phyloP scores from a whole-genome alignment of 1,140 invertebrate genomes.

The Aphelinus certus region DNA sequence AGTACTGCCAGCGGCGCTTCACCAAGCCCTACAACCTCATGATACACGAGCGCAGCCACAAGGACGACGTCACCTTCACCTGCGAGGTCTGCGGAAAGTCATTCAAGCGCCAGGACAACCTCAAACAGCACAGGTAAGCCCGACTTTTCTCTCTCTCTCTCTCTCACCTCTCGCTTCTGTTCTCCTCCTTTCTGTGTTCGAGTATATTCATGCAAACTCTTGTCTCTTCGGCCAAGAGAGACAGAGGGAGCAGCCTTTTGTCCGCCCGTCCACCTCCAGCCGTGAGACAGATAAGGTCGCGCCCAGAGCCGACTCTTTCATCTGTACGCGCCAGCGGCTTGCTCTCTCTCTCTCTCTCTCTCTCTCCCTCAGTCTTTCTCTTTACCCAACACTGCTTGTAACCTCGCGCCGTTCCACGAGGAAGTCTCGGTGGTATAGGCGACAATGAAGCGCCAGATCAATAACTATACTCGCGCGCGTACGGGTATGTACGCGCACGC shows the following conservation, averaged over 20 bases:
- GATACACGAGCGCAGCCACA: slow-evolving; percentile 98
- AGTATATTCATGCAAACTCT: neutral
- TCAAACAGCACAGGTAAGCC: slow-evolving; percentile 90
- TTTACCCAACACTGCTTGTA: neutral
- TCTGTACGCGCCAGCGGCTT: neutral
- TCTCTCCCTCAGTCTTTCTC: neutral
- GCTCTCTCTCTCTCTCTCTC: slow-evolving; percentile 4
- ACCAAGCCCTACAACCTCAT: slow-evolving; percentile 99
- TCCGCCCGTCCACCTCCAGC: neutral
- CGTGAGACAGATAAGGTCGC: neutral
- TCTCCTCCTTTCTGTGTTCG: neutral
- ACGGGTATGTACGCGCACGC: slow-evolving; percentile 20
- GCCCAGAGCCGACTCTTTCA: neutral
- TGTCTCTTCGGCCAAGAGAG: neutral
- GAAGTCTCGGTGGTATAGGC: neutral
- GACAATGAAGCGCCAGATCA: slow-evolving; percentile 34
- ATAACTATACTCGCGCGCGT: slow-evolving; percentile 38
- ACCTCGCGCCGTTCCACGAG: neutral
- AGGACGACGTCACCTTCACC: slow-evolving; percentile 95
- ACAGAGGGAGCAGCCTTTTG: neutral
- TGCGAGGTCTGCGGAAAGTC: slow-evolving; percentile 99
- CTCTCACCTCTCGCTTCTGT: neutral
- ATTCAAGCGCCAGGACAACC: slow-evolving; percentile 96
- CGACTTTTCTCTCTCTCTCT: neutral
- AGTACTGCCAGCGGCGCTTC: slow-evolving; percentile 98